Evolutionary conservation across 1,140 invertebrate species (phyloP).

Genomic region (Aphelinus atriplicis): DNA sequence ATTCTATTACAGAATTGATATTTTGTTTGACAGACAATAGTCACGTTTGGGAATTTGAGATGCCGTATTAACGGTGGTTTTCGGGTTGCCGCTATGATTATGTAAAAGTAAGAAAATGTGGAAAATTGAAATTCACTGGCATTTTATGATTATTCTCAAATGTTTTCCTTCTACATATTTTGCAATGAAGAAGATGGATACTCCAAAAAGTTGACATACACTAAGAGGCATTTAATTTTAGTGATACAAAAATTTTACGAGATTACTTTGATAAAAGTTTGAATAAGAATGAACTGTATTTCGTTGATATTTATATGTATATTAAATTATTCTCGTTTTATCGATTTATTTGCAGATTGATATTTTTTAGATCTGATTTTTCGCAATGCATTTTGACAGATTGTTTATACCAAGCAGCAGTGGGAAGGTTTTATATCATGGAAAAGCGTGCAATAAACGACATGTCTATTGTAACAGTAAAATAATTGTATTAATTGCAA

Average conservation of each 20-base stretch:
- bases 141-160: constrained; percentile 19
- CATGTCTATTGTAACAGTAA: constrained; percentile 63
- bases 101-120: constrained; percentile 6
- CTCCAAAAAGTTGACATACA: constrained; percentile 1
- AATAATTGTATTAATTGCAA: constrained; percentile 61
- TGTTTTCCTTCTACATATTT: constrained; percentile 13
- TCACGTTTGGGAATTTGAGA: constrained; percentile 48
- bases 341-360: constrained; percentile 57
- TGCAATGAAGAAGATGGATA: constrained; percentile 5
- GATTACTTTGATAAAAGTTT: constrained; percentile 22
- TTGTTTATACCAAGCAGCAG: constrained; percentile 59
- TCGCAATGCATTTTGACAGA: constrained; percentile 57
- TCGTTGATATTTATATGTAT: constrained; percentile 62
- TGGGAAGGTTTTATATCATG: constrained; percentile 61
- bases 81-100: constrained; percentile 7
- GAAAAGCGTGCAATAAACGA: constrained; percentile 63
- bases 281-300: constrained; percentile 47
- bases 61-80: constrained; percentile 23
- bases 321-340: constrained; percentile 60
- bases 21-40: constrained; percentile 37
- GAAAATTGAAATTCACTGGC: constrained; percentile 7
- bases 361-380: constrained; percentile 58
- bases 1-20: constrained; percentile 49
- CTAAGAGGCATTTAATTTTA: constrained; percentile 12
- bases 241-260: constrained; percentile 17